Evolutionary conservation across 2,113 vertebrate species (phyloP).

Genomic region (Sialia sialis): DNA sequence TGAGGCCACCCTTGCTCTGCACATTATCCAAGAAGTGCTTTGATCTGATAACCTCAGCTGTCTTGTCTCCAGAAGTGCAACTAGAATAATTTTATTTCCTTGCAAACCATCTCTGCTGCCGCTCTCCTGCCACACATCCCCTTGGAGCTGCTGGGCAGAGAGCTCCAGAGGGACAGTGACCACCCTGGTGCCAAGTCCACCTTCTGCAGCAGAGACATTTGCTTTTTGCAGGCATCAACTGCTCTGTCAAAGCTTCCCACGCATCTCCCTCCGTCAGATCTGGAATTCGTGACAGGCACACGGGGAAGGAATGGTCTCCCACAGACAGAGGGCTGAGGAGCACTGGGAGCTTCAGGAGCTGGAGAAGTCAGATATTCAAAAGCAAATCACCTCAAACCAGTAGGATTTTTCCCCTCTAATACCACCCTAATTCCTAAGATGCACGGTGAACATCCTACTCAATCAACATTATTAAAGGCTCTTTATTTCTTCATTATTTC

Average conservation of each 20-base stretch:
- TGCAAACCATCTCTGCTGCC: neutral
- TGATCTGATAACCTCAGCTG: accelerated
- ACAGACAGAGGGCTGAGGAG: neutral
- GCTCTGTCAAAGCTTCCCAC: neutral
- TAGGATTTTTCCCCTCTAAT: neutral
- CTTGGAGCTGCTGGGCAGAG: neutral
- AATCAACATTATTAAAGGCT: neutral
- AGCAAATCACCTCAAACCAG: neutral
- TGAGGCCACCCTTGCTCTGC: neutral
- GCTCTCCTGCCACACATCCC: accelerated
- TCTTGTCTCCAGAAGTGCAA: neutral
- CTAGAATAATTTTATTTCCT: neutral
- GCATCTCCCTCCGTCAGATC: neutral
- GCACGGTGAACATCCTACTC: neutral
- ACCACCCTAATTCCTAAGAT: neutral
- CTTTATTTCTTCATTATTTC: neutral
- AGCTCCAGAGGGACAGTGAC: neutral
- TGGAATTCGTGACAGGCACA: neutral
- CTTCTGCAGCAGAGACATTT: neutral
- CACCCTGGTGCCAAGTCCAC: neutral
- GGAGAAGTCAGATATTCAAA: neutral
- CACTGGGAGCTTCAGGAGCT: neutral
- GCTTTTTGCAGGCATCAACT: neutral
- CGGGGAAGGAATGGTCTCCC: neutral
- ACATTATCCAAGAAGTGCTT: neutral